A percentile compares a stretch with the other conserved stretches of the same genome.
Conservation (phyloP, 2,797 vertebrate genomes). For the Helarctos malayanus region DNA sequence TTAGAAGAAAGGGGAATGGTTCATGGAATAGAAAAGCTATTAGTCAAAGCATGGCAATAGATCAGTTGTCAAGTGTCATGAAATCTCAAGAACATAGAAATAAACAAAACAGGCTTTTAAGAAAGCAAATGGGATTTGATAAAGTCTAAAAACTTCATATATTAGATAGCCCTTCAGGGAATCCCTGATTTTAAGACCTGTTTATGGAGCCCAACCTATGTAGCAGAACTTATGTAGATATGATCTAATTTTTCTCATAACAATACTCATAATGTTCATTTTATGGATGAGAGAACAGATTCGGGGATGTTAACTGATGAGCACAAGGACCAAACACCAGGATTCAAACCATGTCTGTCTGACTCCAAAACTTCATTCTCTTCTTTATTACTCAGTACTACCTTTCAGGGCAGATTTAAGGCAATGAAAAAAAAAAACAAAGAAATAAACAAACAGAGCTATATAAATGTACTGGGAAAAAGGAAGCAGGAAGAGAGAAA, state of each 20-base stretch:
- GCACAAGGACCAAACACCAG: not conserved
- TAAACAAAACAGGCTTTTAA: constrained; percentile 50
- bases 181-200: constrained; percentile 32
- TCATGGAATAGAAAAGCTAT: constrained; percentile 23
- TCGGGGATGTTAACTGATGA: constrained; percentile 44
- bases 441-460: not conserved
- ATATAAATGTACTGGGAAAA: not conserved
- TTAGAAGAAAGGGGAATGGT: constrained; percentile 40
- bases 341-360: constrained; percentile 2
- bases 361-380: constrained; percentile 13
- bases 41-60: not conserved
- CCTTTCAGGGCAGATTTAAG: constrained; percentile 35
- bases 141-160: constrained; percentile 24
- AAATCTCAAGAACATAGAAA: constrained; percentile 11
- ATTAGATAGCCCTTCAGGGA: not conserved
- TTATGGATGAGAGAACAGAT: not conserved
- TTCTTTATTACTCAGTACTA: not conserved
- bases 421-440: not conserved
- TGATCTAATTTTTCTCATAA: constrained; percentile 4
- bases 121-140: constrained; percentile 27
- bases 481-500: constrained; percentile 1
- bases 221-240: not conserved
- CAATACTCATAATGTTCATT: not conserved
- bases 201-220: not conserved
- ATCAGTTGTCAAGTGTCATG: not conserved